These are phyloP conservation scores for Leptatherina wallacei DNA, from an alignment of 2,797 vertebrate species.

Conservation along the genomic window DNA sequence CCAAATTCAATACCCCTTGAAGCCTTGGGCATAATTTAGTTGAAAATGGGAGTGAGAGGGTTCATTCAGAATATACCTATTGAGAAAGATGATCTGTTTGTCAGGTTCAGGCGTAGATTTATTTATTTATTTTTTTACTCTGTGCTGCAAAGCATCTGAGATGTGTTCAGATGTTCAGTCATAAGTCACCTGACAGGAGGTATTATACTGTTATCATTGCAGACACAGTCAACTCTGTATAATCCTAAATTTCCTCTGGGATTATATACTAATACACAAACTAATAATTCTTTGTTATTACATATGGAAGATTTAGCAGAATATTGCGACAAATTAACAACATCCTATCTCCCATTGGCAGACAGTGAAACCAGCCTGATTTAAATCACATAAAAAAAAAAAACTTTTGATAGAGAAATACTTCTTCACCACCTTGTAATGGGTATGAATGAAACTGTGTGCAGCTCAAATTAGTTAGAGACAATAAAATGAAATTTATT, in stretches of 20 bases:
- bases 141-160: not conserved
- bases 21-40: not conserved
- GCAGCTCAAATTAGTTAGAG: not conserved
- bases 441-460: not conserved
- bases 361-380: too few relatives aligned
- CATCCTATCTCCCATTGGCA: not conserved
- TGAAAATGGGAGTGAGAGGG: constrained; percentile 13
- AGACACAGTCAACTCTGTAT: not conserved
- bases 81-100: constrained; percentile 23
- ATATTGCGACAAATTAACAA: not conserved
- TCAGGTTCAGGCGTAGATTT: not conserved
- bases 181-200: not conserved
- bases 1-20: constrained; percentile 16
- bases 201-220: not conserved
- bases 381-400: not conserved
- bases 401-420: not conserved
- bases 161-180: not conserved
- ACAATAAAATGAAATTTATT: not conserved
- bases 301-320: not conserved
- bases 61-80: constrained; percentile 13
- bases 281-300: not conserved
- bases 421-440: not conserved
- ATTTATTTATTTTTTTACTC: too few relatives aligned
- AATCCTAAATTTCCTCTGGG: not conserved
- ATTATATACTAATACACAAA: not conserved